Evolutionary conservation across 2,113 vertebrate genomes (phyloP), one percentile per base, ranked within the genome.

Genomic region (Mesembrinibis cayennensis): DNA sequence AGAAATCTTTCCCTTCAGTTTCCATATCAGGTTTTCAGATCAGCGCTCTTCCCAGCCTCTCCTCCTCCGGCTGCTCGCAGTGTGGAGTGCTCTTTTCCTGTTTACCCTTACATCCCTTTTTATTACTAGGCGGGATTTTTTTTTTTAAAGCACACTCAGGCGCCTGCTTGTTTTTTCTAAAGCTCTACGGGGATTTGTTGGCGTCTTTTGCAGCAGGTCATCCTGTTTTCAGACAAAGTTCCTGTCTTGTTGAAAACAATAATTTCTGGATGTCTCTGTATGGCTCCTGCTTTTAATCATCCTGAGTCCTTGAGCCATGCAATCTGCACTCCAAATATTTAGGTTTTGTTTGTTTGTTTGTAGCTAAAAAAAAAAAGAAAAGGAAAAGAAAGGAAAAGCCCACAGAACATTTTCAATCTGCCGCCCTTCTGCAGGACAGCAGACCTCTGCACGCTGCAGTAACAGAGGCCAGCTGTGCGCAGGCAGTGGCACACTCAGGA

Each of bases 211-310:
- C 62, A 90, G 91, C 84, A 94, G 95, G 77, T 85, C 97, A 98
- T 99, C 98, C 98, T 98, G 97, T 98, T 98, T 98, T 98, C 96
- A 97, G 98, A 95, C 40, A 34, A 97, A 94, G 95, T 96, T 95
- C 96, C 97, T 97, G 93, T 95, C 96, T 95, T 96, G 76, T 93
- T 97, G 96, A 95, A 95, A 97, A 95, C 56, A 96, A 94, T 91
- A n/a, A 89, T 95, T 95, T 95, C 92, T 94, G 87, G 61, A 77
- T 96, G 89, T 93, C 89, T 96, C 61, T 93, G 94, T 89, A 42
- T 50, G 55, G 94, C 73, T 97, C 79, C 93, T 93, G 92, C 76
- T 84, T 95, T 97, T 92, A 94, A 67, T 83, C 92, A 95, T 70
- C 85, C 74, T 50, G 82, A 94, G 85, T 77, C 80, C 72, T 80